These are phyloP conservation scores for Manis pentadactyla DNA, from an alignment of 2,797 vertebrate genomes.

Conservation along the genomic window DNA sequence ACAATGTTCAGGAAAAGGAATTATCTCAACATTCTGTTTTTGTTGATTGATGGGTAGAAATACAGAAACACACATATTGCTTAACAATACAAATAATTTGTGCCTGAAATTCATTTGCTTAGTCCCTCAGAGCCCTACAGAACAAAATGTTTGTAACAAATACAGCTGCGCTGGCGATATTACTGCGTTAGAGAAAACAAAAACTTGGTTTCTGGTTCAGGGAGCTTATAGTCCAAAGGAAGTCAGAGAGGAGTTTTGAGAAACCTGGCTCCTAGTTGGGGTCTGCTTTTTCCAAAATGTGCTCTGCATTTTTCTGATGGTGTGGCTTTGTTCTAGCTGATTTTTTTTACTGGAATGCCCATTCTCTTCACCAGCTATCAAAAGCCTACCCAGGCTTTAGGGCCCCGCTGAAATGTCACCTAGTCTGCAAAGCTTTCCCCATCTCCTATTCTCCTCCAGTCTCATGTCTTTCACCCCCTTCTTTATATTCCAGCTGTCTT, in stretches of 20 bases:
- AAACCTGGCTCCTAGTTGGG: conserved; percentile 65
- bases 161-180: conserved; percentile 78
- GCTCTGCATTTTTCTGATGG: conserved; percentile 17
- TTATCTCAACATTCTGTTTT: conserved; percentile 68
- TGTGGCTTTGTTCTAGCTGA: conserved; percentile 21
- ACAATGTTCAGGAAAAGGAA: conserved; percentile 58
- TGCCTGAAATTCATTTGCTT: conserved; percentile 82
- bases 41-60: conserved; percentile 74
- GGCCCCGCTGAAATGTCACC: not conserved
- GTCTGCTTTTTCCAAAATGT: conserved; percentile 55
- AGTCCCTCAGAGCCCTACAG: conserved; percentile 72
- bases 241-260: conserved; percentile 58
- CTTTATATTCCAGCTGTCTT: not conserved
- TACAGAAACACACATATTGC: conserved; percentile 72
- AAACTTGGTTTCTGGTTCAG: conserved; percentile 71
- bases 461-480: not conserved
- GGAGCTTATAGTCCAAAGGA: conserved; percentile 74
- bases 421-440: conserved; percentile 45
- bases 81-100: conserved; percentile 80
- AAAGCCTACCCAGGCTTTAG: conserved; percentile 26
- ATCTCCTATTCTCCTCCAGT: not conserved
- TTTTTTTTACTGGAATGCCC: not conserved
- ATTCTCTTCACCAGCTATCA: conserved; percentile 34
- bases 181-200: conserved; percentile 71
- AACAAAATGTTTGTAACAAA: conserved; percentile 79